Base-by-base conservation (phyloP, 2,888 invertebrate genomes). In the Iphiclides podalirius region DNA sequence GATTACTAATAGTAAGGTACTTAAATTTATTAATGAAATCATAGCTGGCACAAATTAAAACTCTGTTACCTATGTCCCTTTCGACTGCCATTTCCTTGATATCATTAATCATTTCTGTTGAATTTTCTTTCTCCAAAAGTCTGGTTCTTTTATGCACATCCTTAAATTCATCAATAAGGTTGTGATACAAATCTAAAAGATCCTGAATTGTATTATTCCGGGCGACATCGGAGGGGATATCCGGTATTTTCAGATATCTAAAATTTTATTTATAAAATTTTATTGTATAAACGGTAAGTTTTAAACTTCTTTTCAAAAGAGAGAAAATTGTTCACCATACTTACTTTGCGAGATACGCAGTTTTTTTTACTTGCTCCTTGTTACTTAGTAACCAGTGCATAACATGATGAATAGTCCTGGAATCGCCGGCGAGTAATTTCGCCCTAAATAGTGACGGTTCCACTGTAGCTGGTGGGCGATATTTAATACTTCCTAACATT, bases 1-100 rank as follows among this genome's bases (percentile, higher is more conserved):
- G n/a, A n/a, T n/a, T n/a, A n/a, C n/a, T n/a, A n/a, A n/a, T n/a
- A n/a, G n/a, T n/a, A n/a, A n/a, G n/a, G n/a, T n/a, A n/a, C n/a
- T n/a, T n/a, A n/a, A n/a, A n/a, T n/a, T n/a, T n/a, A n/a, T n/a
- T n/a, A n/a, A n/a, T n/a, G n/a, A n/a, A n/a, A n/a, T n/a, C n/a
- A n/a, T n/a, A n/a, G n/a, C n/a, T n/a, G n/a, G n/a, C n/a, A n/a
- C n/a, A n/a, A n/a, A n/a, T 20, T 20, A 20, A 20, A 28, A 33
- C 8, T 17, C 47, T 89, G 71, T 91, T 72, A 71, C 95, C 92
- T 61, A 95, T 94, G 63, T 95, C 95, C 70, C 93, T 92, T 72
- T 97, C 97, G 45, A 94, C 93, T 57, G 95, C 95, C 95, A 96
- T 96, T 54, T 95, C 93, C 61, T 93, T 92, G 43, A 96, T 93